phyloP scores from a whole-genome alignment of 2,113 vertebrate genomes.

The Corvus hawaiiensis region DNA sequence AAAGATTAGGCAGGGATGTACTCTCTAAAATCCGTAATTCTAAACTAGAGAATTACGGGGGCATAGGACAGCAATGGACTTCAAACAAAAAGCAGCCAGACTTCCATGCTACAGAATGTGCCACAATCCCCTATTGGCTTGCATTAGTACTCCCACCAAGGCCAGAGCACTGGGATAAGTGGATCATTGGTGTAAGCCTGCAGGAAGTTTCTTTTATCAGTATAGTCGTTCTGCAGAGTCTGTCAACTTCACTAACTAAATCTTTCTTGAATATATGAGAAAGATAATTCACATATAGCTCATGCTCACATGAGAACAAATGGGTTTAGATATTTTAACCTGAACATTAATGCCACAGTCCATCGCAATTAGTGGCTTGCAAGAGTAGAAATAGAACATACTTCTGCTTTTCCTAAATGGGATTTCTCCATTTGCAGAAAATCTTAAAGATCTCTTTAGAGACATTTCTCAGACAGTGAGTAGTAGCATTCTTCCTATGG shows the following conservation, averaged over 20 bases:
- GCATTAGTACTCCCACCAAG: neutral
- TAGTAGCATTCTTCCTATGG: neutral
- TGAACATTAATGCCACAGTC: neutral
- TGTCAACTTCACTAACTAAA: neutral
- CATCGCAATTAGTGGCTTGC: neutral
- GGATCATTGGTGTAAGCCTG: neutral
- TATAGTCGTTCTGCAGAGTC: neutral
- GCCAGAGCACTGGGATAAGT: neutral
- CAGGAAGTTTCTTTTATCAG: neutral
- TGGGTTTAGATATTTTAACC: neutral
- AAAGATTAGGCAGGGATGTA: neutral
- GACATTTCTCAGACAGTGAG: neutral
- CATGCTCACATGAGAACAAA: neutral
- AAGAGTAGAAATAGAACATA: neutral
- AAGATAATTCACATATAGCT: neutral
- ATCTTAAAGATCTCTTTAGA: neutral
- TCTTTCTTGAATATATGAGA: neutral
- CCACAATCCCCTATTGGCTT: neutral
- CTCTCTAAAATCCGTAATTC: neutral
- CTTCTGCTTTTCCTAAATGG: neutral
- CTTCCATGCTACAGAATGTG: rapidly evolving
- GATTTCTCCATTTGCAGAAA: neutral
- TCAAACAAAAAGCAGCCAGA: neutral
- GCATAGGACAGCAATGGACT: neutral
- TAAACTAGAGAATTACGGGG: neutral